Evolutionary conservation across 1,140 invertebrate genomes (phyloP).

Genomic region (Sycophaga agraensis): DNA sequence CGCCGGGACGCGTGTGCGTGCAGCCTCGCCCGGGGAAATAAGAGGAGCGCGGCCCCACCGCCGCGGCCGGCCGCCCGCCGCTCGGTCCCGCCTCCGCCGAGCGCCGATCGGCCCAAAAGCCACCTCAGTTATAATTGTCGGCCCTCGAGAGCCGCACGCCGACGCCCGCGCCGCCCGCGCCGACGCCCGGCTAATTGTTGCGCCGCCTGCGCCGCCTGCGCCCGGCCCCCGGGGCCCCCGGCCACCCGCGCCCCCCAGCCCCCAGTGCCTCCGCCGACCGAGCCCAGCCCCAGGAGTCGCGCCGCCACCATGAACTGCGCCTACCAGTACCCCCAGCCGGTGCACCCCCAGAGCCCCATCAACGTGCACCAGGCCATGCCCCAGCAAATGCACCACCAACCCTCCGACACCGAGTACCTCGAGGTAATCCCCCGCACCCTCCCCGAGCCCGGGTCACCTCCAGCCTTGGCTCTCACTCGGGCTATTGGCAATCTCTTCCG

Average conservation of each 20-base stretch:
- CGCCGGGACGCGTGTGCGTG: constrained; percentile 1
- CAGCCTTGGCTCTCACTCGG: neutral
- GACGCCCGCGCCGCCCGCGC: neutral
- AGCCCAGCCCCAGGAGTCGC: too few relatives aligned
- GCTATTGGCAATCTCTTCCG: too few relatives aligned
- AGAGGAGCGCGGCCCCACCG: neutral
- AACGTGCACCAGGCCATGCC: constrained; percentile 42
- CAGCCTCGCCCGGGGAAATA: neutral
- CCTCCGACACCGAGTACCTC: constrained; percentile 47
- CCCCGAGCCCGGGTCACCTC: neutral
- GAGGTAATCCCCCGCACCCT: constrained; percentile 47
- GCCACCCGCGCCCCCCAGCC: too few relatives aligned
- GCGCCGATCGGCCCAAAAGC: constrained; percentile 50
- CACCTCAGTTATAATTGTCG: constrained; percentile 60
- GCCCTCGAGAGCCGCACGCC: constrained; percentile 47
- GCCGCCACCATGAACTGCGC: constrained; percentile 51
- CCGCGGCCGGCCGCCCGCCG: neutral
- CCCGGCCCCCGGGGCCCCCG: too few relatives aligned
- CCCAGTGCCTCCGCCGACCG: too few relatives aligned
- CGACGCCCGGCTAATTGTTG: neutral
- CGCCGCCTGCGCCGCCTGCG: too few relatives aligned
- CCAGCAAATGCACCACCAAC: constrained; percentile 45
- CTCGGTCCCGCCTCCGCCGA: constrained; percentile 45
- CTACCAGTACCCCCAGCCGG: constrained; percentile 53
- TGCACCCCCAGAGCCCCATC: constrained; percentile 52